phyloP scores from a whole-genome alignment of 2,113 vertebrate species.

The Psittacula cyanocephala region DNA sequence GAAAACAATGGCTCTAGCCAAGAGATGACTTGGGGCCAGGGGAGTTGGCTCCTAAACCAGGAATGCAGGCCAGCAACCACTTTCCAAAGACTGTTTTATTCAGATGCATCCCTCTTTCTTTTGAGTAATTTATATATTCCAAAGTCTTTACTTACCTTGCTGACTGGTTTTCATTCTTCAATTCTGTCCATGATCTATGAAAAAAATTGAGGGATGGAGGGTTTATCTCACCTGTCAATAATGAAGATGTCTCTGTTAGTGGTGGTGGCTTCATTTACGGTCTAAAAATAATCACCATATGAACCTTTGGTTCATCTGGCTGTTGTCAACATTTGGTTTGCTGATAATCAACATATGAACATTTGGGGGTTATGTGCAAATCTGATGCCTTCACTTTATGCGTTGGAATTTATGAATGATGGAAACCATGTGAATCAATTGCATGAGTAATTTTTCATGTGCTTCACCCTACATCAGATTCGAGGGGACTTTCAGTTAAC shows the following conservation, averaged over 20 bases:
- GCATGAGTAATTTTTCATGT: slow-evolving; percentile 11
- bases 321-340: neutral
- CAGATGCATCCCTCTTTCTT: neutral
- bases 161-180: neutral
- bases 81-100: neutral
- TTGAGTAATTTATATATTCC: neutral
- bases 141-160: neutral
- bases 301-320: neutral
- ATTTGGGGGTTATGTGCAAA: no score
- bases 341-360: neutral
- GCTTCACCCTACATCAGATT: neutral
- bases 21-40: neutral
- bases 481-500: neutral
- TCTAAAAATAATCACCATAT: neutral
- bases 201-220: neutral
- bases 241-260: neutral
- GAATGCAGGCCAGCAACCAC: neutral
- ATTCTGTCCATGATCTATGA: neutral
- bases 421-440: no score
- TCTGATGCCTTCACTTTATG: no score
- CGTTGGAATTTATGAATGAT: no score
- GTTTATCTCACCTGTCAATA: neutral
- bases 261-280: neutral
- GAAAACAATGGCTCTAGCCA: neutral
- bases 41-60: neutral